Percentiles rank a stretch among this genome's conserved stretches.
These are phyloP conservation scores for Melopsittacus undulatus DNA, from an alignment of 2,797 vertebrate species.

Conservation along the genomic window DNA sequence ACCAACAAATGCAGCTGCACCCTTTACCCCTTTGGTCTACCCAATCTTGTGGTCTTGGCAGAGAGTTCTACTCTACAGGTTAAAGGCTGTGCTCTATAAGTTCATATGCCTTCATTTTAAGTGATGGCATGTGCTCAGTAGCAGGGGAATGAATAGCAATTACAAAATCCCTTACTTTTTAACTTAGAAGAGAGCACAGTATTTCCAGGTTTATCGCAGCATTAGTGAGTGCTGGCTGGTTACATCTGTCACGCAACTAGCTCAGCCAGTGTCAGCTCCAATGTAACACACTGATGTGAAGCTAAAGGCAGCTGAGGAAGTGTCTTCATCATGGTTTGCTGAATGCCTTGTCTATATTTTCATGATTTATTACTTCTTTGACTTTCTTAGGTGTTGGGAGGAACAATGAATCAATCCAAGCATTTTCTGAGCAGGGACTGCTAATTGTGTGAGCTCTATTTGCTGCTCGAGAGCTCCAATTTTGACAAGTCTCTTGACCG, in stretches of 20 bases:
- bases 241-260: not conserved
- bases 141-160: not conserved
- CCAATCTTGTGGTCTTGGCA: not conserved
- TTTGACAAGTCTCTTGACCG: conserved; percentile 53
- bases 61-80: not conserved
- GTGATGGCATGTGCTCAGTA: accelerated
- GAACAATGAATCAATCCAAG: conserved; percentile 40
- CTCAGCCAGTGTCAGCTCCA: not conserved
- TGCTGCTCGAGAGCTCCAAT: not conserved
- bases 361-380: conserved; percentile 49
- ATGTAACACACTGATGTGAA: not conserved
- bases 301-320: conserved; percentile 1
- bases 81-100: not conserved
- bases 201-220: not conserved
- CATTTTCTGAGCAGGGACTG: not conserved
- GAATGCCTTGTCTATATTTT: conserved; percentile 15
- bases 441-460: conserved; percentile 45
- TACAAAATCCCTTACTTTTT: not conserved
- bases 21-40: not conserved
- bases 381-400: conserved; percentile 7
- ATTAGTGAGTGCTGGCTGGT: accelerated
- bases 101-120: not conserved
- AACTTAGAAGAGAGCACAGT: not conserved
- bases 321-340: conserved; percentile 18
- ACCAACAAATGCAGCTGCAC: not conserved